phyloP scores from a whole-genome alignment of 2,113 vertebrate species.

The Platysteira castanea region DNA sequence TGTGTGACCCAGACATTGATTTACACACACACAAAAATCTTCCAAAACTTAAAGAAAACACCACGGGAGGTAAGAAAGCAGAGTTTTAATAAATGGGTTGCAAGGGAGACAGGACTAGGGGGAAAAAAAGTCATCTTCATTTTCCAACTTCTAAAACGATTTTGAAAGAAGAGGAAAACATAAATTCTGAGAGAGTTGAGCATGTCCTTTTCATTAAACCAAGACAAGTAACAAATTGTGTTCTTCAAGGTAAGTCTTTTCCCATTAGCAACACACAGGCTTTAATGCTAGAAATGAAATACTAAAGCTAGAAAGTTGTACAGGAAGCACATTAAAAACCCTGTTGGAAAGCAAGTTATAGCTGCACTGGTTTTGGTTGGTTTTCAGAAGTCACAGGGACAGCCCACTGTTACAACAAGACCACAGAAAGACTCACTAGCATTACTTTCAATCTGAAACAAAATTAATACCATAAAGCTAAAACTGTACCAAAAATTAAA shows the following conservation, averaged over 20 bases:
- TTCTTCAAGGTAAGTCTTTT: background rate
- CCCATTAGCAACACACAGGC: background rate
- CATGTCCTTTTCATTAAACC: background rate
- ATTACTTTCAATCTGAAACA: background rate
- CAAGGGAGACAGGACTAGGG: background rate
- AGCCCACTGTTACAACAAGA: background rate
- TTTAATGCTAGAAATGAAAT: background rate
- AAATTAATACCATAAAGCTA: background rate
- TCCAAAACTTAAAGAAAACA: background rate
- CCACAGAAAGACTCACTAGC: background rate
- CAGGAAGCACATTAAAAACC: background rate
- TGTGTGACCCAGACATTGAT: background rate
- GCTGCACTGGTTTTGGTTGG: background rate
- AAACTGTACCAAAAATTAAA: background rate
- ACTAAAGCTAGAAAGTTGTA: background rate
- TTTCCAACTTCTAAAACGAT: background rate
- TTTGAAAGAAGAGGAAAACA: background rate
- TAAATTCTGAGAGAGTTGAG: background rate
- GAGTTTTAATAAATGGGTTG: conserved; percentile 22
- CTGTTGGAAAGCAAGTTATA: background rate
- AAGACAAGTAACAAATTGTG: background rate
- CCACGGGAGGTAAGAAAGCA: background rate
- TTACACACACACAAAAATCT: background rate
- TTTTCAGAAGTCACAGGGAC: background rate
- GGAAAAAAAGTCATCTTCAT: background rate